Evolutionary conservation across 1,140 invertebrate species (phyloP), one percentile per base, ranked within the genome.

Genomic region (Drosophila repletoides): DNA sequence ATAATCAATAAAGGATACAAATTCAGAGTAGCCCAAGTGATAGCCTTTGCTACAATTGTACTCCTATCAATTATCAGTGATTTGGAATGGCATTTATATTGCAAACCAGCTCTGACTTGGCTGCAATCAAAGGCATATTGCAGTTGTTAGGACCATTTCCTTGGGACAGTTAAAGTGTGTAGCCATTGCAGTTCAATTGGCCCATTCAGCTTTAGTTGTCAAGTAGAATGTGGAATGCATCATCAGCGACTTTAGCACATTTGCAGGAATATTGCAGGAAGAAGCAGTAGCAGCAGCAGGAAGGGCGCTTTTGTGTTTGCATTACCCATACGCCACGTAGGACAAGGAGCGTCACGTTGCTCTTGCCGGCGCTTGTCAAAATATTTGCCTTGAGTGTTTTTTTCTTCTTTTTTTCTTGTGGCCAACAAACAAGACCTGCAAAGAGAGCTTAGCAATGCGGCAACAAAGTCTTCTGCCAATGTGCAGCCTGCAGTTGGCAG

Each of bases 381-480:
- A 74, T 72, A 72, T 72, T 67, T 72, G 31, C 34, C 36, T 56
- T 64, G 36, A 26, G 28, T n/a, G n/a, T n/a, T n/a, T n/a, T n/a
- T n/a, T n/a, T n/a, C n/a, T n/a, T n/a, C n/a, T n/a, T n/a, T n/a
- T n/a, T n/a, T 55, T 69, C 55, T 69, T 64, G 64, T 60, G 53
- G 28, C 29, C 34, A 41, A 38, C 53, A 59, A 51, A 65, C 29
- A 65, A 46, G 31, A 6, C 21, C 10, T 56, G 6, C 24, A 28
- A 3, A 36, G 38, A 45, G 40, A 28, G 38, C 49, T 53, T 45
- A 43, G 38, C 41, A 46, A 28, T 31, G 51, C 51, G 28, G 28
- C 60, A 64, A 64, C 53, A 65, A 65, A 40, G 31, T 48, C 53
- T 56, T 21, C n/a, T 22, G 36, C 21, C 28, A 5, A 45, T 43